A percentile compares a stretch with the other conserved stretches of the same genome.
phyloP scores from a whole-genome alignment of 64 coral and sea anemone genomes.

The Montipora sp. region DNA sequence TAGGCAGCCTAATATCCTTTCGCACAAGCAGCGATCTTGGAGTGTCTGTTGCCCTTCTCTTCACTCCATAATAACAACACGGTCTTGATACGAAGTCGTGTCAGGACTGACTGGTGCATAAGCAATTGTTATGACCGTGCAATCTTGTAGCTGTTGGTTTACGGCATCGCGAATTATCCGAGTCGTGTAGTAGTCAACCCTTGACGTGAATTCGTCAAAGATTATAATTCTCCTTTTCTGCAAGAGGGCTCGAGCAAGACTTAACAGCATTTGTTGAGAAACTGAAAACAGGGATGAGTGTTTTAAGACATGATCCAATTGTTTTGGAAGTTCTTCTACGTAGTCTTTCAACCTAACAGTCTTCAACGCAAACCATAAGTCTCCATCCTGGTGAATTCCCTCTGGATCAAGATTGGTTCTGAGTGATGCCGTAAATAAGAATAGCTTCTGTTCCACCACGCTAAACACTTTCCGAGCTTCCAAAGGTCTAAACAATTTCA shows the following conservation, averaged over 20 bases:
- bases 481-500: not conserved
- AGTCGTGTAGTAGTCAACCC: not conserved
- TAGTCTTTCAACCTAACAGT: constrained; percentile 21
- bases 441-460: not conserved
- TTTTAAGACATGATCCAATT: constrained; percentile 2
- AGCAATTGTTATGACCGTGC: constrained; percentile 3
- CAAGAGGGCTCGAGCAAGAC: not conserved
- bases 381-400: not conserved
- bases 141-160: not conserved
- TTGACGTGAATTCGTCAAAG: constrained; percentile 10
- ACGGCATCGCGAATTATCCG: constrained; percentile 16
- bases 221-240: not conserved
- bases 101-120: constrained; percentile 15
- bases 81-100: constrained; percentile 10
- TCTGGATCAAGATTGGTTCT: constrained; percentile 33
- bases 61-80: constrained; percentile 6
- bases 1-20: too few relatives aligned
- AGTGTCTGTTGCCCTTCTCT: not conserved
- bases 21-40: not conserved
- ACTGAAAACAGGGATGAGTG: not conserved
- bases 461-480: not conserved
- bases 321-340: constrained; percentile 7
- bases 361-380: not conserved
- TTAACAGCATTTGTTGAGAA: not conserved
- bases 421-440: constrained; percentile 9